Evolutionary conservation across 2,113 vertebrate species (phyloP).

Genomic region (Saguinus imperator): DNA sequence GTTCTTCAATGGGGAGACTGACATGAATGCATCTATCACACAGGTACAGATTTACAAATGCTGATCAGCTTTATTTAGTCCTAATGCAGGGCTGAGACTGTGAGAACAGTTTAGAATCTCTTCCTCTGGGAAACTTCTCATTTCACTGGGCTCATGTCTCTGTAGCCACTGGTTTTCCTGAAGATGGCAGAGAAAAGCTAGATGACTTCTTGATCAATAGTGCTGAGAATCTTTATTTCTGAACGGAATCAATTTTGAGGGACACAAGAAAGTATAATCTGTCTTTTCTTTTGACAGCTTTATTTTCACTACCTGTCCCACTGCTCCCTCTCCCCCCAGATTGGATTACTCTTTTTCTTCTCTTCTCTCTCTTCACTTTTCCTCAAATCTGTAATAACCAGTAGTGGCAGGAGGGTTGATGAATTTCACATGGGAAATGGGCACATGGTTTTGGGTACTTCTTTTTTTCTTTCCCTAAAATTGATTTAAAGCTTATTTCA

Average conservation of each 20-base stretch:
- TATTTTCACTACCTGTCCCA: background rate
- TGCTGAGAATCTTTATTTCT: background rate
- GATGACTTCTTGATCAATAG: background rate
- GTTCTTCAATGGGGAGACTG: background rate
- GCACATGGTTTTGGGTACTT: background rate
- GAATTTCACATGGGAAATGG: background rate
- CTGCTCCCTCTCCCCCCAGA: background rate
- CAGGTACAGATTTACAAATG: background rate
- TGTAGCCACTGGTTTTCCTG: background rate
- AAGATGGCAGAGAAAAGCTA: background rate
- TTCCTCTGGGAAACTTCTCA: background rate
- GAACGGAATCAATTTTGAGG: background rate
- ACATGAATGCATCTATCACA: background rate
- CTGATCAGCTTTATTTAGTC: background rate
- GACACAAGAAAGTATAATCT: background rate
- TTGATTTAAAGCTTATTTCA: background rate
- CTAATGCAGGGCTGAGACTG: background rate
- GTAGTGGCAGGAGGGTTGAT: background rate
- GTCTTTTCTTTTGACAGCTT: background rate
- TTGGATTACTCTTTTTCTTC: background rate
- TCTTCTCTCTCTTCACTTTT: background rate
- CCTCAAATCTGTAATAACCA: conserved; percentile 12
- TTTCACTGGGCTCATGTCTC: background rate
- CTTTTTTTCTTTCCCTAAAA: conserved; percentile 2
- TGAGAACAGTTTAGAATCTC: background rate